These are phyloP conservation scores for Brassicogethes aeneus DNA, from an alignment of 2,888 invertebrate species.

Conservation along the genomic window DNA sequence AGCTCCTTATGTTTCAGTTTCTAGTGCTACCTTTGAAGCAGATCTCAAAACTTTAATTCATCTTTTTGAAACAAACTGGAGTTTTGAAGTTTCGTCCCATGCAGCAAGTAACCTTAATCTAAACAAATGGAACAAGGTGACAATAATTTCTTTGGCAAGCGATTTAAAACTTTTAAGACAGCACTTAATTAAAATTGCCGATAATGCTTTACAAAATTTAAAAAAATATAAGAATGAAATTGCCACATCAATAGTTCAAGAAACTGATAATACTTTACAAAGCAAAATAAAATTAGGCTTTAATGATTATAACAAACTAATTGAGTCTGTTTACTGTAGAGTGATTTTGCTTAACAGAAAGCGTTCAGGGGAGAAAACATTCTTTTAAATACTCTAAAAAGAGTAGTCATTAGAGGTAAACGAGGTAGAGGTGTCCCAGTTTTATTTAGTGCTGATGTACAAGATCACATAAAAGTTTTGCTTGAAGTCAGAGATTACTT, in stretches of 20 bases:
- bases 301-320: conserved; percentile 10
- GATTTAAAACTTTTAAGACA: conserved; percentile 10
- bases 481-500: conserved; percentile 11
- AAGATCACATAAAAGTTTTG: conserved; percentile 16
- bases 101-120: conserved; percentile 10
- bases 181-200: conserved; percentile 8
- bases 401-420: conserved; percentile 23
- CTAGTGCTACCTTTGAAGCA: conserved; percentile 11
- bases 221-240: too few relatives aligned
- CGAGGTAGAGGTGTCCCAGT: conserved; percentile 21
- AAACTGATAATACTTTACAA: too few relatives aligned
- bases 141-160: conserved; percentile 7
- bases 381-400: conserved; percentile 20
- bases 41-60: conserved; percentile 13
- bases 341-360: conserved; percentile 19
- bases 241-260: too few relatives aligned
- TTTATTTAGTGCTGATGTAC: conserved; percentile 19
- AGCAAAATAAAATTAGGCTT: too few relatives aligned
- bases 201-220: neutral
- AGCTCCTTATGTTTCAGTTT: neutral
- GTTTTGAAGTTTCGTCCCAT: conserved; percentile 13
- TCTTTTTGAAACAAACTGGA: conserved; percentile 13
- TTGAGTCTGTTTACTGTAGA: conserved; percentile 19
- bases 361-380: conserved; percentile 21
- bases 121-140: conserved; percentile 12